Conservation (phyloP, 2,113 vertebrate genomes). For the Himantopus leucocephalus region DNA sequence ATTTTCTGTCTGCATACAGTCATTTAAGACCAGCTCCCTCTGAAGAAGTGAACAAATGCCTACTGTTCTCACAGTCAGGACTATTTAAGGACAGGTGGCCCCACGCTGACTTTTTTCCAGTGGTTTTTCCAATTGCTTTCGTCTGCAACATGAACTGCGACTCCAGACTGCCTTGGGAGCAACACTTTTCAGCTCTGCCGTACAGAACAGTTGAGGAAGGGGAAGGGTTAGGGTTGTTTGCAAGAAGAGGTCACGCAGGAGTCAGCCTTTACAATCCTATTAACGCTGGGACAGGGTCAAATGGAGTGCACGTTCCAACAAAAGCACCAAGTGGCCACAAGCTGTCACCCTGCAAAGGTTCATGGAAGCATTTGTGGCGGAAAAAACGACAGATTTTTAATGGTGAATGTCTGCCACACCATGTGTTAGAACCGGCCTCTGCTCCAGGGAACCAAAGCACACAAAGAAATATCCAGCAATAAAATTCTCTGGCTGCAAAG, state of each 20-base stretch:
- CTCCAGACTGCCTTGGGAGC: conserved; percentile 50
- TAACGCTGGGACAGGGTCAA: conserved; percentile 70
- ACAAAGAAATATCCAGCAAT: neutral
- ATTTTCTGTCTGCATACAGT: neutral
- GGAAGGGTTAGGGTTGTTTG: conserved; percentile 63
- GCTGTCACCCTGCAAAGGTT: conserved; percentile 51
- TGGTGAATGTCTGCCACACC: conserved; percentile 30
- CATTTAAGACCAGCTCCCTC: neutral
- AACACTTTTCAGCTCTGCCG: conserved; percentile 20
- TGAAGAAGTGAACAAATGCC: conserved; percentile 27
- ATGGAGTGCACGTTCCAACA: conserved; percentile 61
- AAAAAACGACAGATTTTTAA: neutral
- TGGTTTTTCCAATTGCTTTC: conserved; percentile 39
- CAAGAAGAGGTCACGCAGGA: conserved; percentile 67
- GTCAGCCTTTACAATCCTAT: conserved; percentile 73
- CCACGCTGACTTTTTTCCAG: conserved; percentile 6
- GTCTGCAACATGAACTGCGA: conserved; percentile 16
- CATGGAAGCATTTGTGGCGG: conserved; percentile 1
- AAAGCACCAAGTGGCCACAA: conserved; percentile 62
- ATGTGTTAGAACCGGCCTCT: neutral
- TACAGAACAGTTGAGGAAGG: conserved; percentile 24
- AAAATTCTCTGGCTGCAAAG: neutral
- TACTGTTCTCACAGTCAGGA: conserved; percentile 45
- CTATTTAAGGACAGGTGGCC: conserved; percentile 59
- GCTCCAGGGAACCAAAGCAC: neutral